A percentile compares a stretch with the other conserved stretches of the same genome.
phyloP scores from a whole-genome alignment of 2,113 vertebrate genomes.

The Xiphophorus hellerii region DNA sequence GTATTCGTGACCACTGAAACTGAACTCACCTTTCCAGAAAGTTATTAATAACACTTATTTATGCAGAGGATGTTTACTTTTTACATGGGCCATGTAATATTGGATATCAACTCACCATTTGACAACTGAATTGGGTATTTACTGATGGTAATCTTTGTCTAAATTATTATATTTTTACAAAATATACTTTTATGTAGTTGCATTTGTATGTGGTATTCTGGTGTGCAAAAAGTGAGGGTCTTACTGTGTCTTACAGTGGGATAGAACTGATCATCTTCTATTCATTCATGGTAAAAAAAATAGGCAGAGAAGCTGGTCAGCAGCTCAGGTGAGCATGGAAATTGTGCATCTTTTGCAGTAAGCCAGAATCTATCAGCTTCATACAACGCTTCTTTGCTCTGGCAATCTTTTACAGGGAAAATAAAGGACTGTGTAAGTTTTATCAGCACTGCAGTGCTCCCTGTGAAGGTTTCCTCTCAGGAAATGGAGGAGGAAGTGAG shows the following conservation, averaged over 20 bases:
- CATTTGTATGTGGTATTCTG: conserved; percentile 8
- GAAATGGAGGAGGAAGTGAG: conserved; percentile 71
- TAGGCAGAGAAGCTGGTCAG: neutral
- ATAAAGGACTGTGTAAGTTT: conserved; percentile 70
- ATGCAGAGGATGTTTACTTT: no score
- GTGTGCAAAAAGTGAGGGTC: conserved; percentile 13
- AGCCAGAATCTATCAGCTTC: conserved; percentile 37
- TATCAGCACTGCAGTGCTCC: conserved; percentile 61
- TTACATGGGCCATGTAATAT: no score
- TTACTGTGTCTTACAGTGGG: neutral
- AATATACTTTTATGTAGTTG: conserved; percentile 5
- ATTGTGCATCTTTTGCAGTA: conserved; percentile 31
- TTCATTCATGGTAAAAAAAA: neutral
- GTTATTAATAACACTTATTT: no score
- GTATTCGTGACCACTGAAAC: no score
- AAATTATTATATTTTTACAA: neutral
- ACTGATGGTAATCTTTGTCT: no score
- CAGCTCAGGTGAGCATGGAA: conserved; percentile 29
- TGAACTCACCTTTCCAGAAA: no score
- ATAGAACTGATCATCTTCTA: conserved; percentile 29
- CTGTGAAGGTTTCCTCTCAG: conserved; percentile 66
- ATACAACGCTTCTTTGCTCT: conserved; percentile 52
- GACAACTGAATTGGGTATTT: neutral
- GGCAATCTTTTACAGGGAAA: conserved; percentile 66
- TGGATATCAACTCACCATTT: neutral